Conservation (phyloP, 2,888 invertebrate species). For the Sinhomidia bicolor region DNA sequence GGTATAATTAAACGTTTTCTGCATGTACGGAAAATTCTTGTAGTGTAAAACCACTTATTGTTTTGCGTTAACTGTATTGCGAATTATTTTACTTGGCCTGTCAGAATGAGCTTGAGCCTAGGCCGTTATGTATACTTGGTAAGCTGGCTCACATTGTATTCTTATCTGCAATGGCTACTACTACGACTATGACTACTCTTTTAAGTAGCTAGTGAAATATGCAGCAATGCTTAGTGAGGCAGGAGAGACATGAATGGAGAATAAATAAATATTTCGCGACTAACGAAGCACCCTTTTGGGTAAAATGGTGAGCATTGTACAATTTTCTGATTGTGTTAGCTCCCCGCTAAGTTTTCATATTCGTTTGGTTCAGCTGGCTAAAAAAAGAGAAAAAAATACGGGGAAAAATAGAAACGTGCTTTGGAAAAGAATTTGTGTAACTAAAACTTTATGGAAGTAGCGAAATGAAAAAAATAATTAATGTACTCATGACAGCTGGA, state of each 20-base stretch:
- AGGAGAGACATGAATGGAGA: conserved; percentile 8
- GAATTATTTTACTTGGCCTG: too few relatives aligned
- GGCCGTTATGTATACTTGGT: too few relatives aligned
- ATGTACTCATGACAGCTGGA: background rate
- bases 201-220: background rate
- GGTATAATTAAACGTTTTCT: background rate
- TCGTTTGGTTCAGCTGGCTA: background rate
- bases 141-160: too few relatives aligned
- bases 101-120: too few relatives aligned
- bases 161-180: too few relatives aligned
- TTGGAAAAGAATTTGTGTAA: too few relatives aligned
- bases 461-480: background rate
- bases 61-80: too few relatives aligned
- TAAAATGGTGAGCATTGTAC: background rate
- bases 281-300: background rate
- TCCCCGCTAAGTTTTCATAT: background rate
- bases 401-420: too few relatives aligned
- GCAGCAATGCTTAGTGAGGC: background rate
- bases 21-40: background rate
- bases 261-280: background rate
- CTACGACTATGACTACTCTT: background rate
- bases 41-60: too few relatives aligned
- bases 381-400: background rate
- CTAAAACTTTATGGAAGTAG: too few relatives aligned
- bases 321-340: background rate